These are phyloP conservation scores for Crotophaga sulcirostris DNA, from an alignment of 2,113 vertebrate genomes.

Conservation along the genomic window DNA sequence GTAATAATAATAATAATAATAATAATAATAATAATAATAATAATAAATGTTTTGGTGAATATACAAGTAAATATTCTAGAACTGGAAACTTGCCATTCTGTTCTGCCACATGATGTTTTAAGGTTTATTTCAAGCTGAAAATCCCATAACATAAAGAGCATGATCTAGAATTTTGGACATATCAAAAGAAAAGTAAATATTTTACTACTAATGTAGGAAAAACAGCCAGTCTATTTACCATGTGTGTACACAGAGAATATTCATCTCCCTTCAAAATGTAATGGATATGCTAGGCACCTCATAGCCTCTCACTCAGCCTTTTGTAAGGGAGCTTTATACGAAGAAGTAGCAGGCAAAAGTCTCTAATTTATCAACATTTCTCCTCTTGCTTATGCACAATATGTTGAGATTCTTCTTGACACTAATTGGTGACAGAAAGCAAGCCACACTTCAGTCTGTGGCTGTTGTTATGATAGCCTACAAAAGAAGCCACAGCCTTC, in stretches of 20 bases:
- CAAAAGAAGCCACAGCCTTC: neutral
- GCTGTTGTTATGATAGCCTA: neutral
- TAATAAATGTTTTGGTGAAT: neutral
- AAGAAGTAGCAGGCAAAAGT: neutral
- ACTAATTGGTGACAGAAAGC: neutral
- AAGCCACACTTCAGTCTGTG: neutral
- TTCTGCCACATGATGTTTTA: neutral
- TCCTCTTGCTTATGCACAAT: neutral
- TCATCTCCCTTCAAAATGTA: neutral
- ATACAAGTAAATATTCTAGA: neutral
- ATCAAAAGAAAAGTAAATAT: neutral
- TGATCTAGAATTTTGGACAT: neutral
- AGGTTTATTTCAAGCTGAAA: neutral
- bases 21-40: no score
- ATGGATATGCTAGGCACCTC: neutral
- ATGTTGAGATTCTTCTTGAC: neutral
- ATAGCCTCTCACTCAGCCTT: neutral
- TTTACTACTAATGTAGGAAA: neutral
- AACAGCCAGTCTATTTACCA: neutral
- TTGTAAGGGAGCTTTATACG: neutral
- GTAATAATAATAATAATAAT: no score
- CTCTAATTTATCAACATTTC: neutral
- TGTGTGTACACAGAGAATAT: neutral
- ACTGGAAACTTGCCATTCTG: neutral
- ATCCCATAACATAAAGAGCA: neutral